These are phyloP conservation scores for Aphaenogaster ashmeadi DNA, from an alignment of 1,140 invertebrate genomes.

Conservation along the genomic window DNA sequence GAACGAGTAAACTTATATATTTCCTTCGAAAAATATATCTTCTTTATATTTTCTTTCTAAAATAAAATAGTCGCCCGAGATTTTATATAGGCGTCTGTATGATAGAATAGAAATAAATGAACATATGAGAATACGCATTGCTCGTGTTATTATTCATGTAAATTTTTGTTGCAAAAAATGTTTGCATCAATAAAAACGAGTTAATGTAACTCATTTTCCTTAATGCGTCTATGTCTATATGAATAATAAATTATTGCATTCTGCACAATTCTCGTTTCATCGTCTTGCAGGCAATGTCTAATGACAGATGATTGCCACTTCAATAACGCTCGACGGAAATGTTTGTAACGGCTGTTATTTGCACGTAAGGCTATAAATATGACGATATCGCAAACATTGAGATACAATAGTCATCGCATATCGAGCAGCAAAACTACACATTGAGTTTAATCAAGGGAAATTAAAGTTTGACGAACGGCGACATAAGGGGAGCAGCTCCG, in stretches of 20 bases:
- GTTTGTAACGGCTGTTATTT: slow-evolving; percentile 29
- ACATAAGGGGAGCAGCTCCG: not conserved
- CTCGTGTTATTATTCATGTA: not conserved
- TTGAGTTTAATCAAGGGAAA: not conserved
- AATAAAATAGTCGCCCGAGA: not conserved
- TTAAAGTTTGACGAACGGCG: not conserved
- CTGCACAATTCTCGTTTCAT: not conserved
- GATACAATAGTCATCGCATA: not conserved
- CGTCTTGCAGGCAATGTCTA: slow-evolving; percentile 3
- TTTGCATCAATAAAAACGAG: slow-evolving; percentile 1
- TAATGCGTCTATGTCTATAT: not conserved
- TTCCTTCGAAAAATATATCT: not conserved
- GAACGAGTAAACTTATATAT: not conserved
- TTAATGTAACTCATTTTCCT: not conserved
- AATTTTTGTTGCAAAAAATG: not conserved
- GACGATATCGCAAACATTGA: not conserved
- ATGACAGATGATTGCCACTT: slow-evolving; percentile 32
- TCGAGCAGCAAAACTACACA: not conserved
- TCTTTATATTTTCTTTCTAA: not conserved
- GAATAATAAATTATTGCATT: slow-evolving; percentile 2
- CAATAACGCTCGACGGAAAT: slow-evolving; percentile 15
- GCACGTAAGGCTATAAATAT: slow-evolving; percentile 20
- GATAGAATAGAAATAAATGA: not conserved
- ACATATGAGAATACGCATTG: not conserved
- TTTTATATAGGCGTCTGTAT: not conserved